phyloP scores from a whole-genome alignment of 2,113 vertebrate genomes.

The Nerophis ophidion region DNA sequence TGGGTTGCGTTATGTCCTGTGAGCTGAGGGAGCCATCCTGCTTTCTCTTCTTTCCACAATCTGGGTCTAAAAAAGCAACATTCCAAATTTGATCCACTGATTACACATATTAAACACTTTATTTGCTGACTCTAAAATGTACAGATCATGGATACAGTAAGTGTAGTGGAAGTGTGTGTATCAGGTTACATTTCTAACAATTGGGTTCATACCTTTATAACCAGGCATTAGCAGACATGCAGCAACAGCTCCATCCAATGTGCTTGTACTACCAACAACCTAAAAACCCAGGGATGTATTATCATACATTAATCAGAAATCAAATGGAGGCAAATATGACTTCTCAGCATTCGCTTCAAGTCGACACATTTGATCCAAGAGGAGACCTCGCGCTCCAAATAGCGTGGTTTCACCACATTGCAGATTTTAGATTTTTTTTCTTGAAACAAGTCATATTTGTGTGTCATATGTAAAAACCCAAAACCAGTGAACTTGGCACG shows the following conservation, averaged over 20 bases:
- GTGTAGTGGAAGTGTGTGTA: not conserved
- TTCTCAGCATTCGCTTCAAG: too few relatives aligned
- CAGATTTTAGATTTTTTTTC: too few relatives aligned
- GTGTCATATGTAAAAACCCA: too few relatives aligned
- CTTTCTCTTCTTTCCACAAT: constrained; percentile 74
- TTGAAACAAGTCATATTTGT: too few relatives aligned
- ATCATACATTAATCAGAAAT: not conserved
- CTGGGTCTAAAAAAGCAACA: constrained; percentile 34
- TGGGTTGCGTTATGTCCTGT: constrained; percentile 53
- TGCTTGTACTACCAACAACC: constrained; percentile 75
- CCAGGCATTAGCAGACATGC: constrained; percentile 69
- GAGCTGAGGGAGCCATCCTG: constrained; percentile 56
- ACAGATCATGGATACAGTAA: not conserved
- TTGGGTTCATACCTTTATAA: constrained; percentile 60
- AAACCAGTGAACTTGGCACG: too few relatives aligned
- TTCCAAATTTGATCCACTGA: too few relatives aligned
- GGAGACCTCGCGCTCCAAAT: too few relatives aligned
- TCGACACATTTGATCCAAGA: too few relatives aligned
- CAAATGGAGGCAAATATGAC: not conserved
- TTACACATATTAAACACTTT: too few relatives aligned
- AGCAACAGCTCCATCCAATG: constrained; percentile 82
- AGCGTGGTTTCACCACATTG: too few relatives aligned
- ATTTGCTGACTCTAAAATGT: not conserved
- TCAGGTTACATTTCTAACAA: not conserved
- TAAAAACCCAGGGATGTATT: constrained; percentile 41